phyloP scores from a whole-genome alignment of 2,797 vertebrate genomes.

The Coilia nasus region DNA sequence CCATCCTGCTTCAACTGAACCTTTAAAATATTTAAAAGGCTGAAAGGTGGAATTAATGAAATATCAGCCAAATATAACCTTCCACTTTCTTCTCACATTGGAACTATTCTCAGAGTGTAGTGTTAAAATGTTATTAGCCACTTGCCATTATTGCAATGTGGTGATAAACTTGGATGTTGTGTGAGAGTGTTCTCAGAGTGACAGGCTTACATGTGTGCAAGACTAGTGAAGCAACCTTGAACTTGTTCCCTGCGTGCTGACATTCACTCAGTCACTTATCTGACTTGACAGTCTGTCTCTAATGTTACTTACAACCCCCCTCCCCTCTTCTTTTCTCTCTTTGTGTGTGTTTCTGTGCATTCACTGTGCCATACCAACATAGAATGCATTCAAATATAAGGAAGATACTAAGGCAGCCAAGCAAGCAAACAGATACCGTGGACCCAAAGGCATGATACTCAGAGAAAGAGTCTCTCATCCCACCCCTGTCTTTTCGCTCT shows the following conservation, averaged over 20 bases:
- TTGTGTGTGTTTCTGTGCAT: not conserved
- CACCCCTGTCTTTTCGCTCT: not conserved
- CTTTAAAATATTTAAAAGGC: not conserved
- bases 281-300: not conserved
- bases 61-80: not conserved
- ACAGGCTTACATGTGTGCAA: not conserved
- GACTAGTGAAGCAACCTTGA: conserved; percentile 7
- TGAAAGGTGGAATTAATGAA: not conserved
- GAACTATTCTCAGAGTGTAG: not conserved
- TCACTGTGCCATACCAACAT: not conserved
- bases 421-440: too few relatives aligned
- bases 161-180: not conserved
- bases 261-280: not conserved
- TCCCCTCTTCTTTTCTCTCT: not conserved
- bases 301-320: not conserved
- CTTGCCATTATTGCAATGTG: not conserved
- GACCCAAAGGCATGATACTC: conserved; percentile 1
- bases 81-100: not conserved
- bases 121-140: not conserved
- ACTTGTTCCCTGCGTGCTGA: not conserved
- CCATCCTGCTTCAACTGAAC: not conserved
- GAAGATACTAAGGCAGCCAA: not conserved
- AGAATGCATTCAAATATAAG: not conserved
- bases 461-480: conserved; percentile 15
- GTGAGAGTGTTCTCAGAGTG: not conserved